phyloP scores from a whole-genome alignment of 2,888 invertebrate species.

The Ramazzottius varieornatus region DNA sequence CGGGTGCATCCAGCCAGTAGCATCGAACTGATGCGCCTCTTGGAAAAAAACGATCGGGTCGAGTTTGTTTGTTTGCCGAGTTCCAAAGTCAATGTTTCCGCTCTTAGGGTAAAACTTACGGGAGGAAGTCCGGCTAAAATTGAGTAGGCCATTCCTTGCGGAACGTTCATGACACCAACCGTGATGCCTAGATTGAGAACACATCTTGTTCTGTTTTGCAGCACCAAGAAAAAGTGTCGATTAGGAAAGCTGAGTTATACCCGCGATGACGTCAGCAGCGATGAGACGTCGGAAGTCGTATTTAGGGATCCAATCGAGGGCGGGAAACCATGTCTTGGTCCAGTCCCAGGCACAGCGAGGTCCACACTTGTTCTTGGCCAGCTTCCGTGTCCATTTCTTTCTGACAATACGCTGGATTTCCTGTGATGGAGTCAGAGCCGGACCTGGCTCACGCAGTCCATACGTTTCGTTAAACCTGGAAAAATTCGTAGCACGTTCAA shows the following conservation, averaged over 20 bases:
- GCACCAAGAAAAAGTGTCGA: neutral
- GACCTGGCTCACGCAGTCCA: neutral
- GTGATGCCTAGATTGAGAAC: neutral
- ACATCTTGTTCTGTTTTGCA: no score
- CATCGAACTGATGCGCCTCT: no score
- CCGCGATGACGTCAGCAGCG: neutral
- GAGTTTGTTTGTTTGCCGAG: no score
- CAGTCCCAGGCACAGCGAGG: neutral
- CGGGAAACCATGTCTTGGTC: neutral
- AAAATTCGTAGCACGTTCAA: no score
- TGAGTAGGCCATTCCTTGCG: neutral
- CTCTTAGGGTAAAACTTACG: neutral
- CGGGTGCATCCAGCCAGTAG: no score
- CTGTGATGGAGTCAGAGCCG: neutral
- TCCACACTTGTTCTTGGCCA: neutral
- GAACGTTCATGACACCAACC: neutral
- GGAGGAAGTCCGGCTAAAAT: neutral
- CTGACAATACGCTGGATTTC: neutral
- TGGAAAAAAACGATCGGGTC: no score
- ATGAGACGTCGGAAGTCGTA: neutral
- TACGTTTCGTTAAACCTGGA: neutral
- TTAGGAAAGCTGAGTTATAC: neutral
- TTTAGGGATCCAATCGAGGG: neutral
- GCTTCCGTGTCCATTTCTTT: neutral
- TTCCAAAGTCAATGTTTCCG: neutral